Evolutionary conservation across 2,888 invertebrate genomes (phyloP), one percentile per base, ranked within the genome.

Genomic region (Heliconius cydno): DNA sequence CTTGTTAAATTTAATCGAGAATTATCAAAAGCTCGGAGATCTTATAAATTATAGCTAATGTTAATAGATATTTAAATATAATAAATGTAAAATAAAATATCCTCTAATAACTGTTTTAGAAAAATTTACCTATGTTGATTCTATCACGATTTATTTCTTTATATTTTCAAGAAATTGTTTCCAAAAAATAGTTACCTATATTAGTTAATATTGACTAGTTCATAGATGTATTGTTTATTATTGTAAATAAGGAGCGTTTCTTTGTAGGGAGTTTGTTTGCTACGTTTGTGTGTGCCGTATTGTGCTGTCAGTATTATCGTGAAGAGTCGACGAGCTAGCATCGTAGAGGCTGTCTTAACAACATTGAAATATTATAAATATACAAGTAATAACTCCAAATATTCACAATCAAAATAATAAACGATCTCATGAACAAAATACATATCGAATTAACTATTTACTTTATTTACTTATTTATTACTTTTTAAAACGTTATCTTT

Each of bases 61-160:
- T 94, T 95, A 93, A 94, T 92, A 94, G 92, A 87, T 93, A 92
- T 91, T 92, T 89, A 92, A 94, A 91, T 87, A 93, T 92, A 90
- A 91, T 87, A 88, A 89, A 89, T 94, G 92, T 94, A 94, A 92
- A 91, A 90, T 91, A 91, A 90, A 88, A 88, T 92, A 93, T 92
- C 88, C 92, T 93, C 94, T 83, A 92, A 87, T 91, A 90, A 92
- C 89, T 93, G 92, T 95, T 94, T 94, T 95, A 95, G 95, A 95
- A 92, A 94, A 95, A 94, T 95, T 93, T 95, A 95, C 95, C 94
- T 95, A 90, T 90, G 95, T 95, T 95, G 89, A 92, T 91, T 88
- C 89, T 91, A 90, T 89, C 90, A 92, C 89, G 86, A 89, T 93
- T 94, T 90, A 85, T 92, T 94, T 94, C 89, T 88, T 87, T 86